Evolutionary conservation across 2,797 vertebrate genomes (phyloP), one percentile per base, ranked within the genome.

Genomic region (Lateolabrax maculatus): DNA sequence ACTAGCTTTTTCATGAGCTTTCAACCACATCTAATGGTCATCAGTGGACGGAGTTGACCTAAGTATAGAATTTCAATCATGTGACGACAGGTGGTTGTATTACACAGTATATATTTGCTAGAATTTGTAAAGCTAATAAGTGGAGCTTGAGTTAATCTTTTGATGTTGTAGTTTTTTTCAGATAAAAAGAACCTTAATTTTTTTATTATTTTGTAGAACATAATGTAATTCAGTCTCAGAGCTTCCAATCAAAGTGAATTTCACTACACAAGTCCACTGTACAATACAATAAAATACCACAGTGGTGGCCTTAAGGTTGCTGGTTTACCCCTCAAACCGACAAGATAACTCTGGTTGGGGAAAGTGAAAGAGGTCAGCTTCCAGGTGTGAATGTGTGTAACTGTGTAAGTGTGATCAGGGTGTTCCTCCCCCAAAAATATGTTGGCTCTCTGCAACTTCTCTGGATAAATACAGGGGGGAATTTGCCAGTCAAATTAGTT

Each of bases 401-500:
- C n/a, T n/a, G n/a, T n/a, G n/a, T n/a, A n/a, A n/a, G n/a, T n/a
- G n/a, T n/a, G n/a, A 44, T 34, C 19, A 51, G 44, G 21, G 43
- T 57, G 36, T 62, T 51, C 36, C 34, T 27, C 1, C 29, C 21
- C 10, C 18, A 64, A 34, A 41, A 46, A 13, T 21, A 16, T 23
- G 6, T 27, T 37, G 25, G 11, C 31, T 69, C 67, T 48, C 15
- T 16, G 43, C 19, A 64, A 57, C 19, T 19, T 57, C 23, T 19
- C 16, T 21, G 16, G n/a, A 58, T 78, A 63, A 63, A 56, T 23
- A 63, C 53, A 52, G 55, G 29, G 10, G 15, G 12, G 21, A 46
- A 62, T 71, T 31, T 23, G 37, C 15, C 43, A 79, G 49, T 27
- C 9, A 55, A 55, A 60, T 69, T 10, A 58, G 25, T 39, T 37